Base-by-base conservation (phyloP, 2,888 invertebrate species). In the Dendrolimus houi region DNA sequence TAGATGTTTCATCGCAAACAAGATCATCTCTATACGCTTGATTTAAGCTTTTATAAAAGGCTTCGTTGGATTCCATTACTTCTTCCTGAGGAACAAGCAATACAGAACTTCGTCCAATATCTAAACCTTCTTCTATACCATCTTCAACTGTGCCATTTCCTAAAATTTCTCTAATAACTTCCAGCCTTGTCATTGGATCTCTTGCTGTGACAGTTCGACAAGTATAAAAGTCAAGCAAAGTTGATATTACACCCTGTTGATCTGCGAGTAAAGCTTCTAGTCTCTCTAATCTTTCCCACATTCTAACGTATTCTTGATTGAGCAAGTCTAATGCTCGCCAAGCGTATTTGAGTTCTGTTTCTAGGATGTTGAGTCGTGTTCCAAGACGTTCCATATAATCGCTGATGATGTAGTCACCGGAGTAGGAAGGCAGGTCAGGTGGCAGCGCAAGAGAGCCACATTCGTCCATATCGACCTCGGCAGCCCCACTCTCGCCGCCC, bases 371-470 rank as follows among this genome's bases (percentile, higher is more conserved):
- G 61, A 98, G 93, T 52, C 97, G 93, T 41, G 96, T 96, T 12
- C 96, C 96, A 57, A 97, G 93, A 67, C 96, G 94, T 74, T 97
- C 97, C 96, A 97, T 97, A 79, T 96, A 97, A 81, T 96, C 97
- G 67, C 95, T 95, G 81, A 96, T 95, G 71, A 96, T 95, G 75
- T 95, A 95, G 77, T 95, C 95, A 56, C 91, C 93, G 80, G 81
- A 92, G 85, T 81, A 92, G 70, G 74, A 92, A 72, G 90, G 90
- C 67, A 88, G 75, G 77, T 90, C 89, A 59, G 87, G 87, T 64
- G 90, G 91, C 70, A 91, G 83, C 68, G 89, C 83, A 74, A 93
- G 92, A 81, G 92, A 91, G 65, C 87, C 88, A 64, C 84, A 87
- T 60, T 88, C 90, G 85, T 89, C 88, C 87, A 87, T 87, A 84